A percentile compares a stretch with the other conserved stretches of the same genome.
Conservation (phyloP, 2,797 vertebrate genomes). For the Danio choprae region DNA sequence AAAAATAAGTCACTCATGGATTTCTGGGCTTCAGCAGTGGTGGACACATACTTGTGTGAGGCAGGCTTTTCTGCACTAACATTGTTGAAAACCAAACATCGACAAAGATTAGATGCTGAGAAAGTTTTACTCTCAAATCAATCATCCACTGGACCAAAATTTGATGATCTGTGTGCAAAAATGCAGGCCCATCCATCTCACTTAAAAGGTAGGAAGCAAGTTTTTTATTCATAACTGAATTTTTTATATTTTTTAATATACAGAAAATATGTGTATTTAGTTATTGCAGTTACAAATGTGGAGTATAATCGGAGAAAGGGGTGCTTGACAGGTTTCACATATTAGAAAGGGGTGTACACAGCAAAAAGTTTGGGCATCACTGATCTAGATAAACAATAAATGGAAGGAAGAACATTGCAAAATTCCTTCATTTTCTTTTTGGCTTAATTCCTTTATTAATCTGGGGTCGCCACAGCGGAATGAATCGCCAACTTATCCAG, state of each 20-base stretch:
- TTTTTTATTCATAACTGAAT: neutral
- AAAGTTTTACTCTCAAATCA: neutral
- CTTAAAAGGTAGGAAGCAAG: neutral
- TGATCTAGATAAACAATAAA: neutral
- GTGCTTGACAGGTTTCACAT: too few species aligned
- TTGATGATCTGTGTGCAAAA: slow-evolving; percentile 1
- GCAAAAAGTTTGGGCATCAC: too few species aligned
- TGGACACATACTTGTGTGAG: neutral
- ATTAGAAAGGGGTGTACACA: too few species aligned
- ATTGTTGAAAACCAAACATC: neutral
- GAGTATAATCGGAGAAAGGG: neutral
- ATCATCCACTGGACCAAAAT: neutral
- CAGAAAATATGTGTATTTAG: neutral
- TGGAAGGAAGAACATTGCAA: neutral
- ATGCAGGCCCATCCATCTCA: neutral
- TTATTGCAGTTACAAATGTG: too few species aligned
- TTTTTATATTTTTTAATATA: neutral
- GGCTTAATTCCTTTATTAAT: too few species aligned
- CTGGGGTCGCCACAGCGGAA: too few species aligned
- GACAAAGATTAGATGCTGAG: neutral
- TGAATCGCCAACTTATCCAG: too few species aligned
- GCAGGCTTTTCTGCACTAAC: neutral
- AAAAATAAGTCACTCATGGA: neutral
- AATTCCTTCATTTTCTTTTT: too few species aligned
- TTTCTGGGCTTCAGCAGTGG: slow-evolving; percentile 3